Evolutionary conservation across 2,113 vertebrate genomes (phyloP).

Genomic region (Psittacara wagleri): DNA sequence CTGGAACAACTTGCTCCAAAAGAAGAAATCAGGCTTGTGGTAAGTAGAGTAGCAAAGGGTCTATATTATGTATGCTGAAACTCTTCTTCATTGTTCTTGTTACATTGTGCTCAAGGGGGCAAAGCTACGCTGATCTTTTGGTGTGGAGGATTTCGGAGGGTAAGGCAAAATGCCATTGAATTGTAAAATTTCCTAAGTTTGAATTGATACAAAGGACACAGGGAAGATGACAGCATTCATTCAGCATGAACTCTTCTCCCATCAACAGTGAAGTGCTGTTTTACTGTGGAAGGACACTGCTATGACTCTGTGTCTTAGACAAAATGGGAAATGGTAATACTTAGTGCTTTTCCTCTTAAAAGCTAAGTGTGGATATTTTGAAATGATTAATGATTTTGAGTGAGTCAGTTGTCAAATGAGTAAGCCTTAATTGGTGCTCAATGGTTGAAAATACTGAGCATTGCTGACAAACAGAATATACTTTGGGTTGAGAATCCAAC

Average conservation of each 20-base stretch:
- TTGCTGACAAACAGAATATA: background rate
- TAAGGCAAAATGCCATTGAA: background rate
- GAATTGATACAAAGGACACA: background rate
- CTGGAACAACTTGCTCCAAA: constrained; percentile 93
- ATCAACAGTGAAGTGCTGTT: background rate
- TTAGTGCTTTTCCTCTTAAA: background rate
- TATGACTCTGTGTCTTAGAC: background rate
- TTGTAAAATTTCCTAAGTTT: background rate
- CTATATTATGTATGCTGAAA: background rate
- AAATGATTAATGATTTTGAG: background rate
- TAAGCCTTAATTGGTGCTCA: background rate
- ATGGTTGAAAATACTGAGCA: background rate
- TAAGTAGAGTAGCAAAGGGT: constrained; percentile 72
- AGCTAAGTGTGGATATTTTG: background rate
- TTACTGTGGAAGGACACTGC: background rate
- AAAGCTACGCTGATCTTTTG: background rate
- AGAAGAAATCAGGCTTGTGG: constrained; percentile 96
- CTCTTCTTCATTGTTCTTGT: background rate
- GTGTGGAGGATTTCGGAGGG: background rate
- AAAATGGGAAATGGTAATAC: background rate
- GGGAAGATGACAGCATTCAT: background rate
- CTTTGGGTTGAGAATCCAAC: background rate
- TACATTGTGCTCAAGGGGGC: background rate
- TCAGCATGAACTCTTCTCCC: background rate
- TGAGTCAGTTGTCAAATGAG: background rate